Conservation (phyloP, 1,140 invertebrate species). For the Aphaenogaster rudis region DNA sequence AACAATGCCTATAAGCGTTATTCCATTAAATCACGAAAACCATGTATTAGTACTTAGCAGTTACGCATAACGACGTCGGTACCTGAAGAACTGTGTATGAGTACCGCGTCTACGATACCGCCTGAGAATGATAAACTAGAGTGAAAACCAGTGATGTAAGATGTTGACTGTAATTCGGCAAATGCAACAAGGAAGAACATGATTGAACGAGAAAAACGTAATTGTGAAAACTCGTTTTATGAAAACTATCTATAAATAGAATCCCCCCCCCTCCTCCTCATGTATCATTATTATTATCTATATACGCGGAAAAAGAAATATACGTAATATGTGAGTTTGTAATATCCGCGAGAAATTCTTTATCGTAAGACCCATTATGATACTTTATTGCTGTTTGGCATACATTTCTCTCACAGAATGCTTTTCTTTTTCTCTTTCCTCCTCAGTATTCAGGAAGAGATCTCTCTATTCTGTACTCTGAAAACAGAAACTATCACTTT, state of each 20-base stretch:
- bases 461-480: not conserved
- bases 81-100: slow-evolving; percentile 32
- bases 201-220: slow-evolving; percentile 64
- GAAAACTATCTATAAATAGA: slow-evolving; percentile 62
- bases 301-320: slow-evolving; percentile 45
- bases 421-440: slow-evolving; percentile 6
- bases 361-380: slow-evolving; percentile 46
- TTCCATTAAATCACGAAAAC: slow-evolving; percentile 70
- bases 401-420: slow-evolving; percentile 24
- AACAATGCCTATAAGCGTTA: slow-evolving; percentile 77
- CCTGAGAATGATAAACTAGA: slow-evolving; percentile 34
- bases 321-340: slow-evolving; percentile 27
- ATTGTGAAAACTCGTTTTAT: slow-evolving; percentile 42
- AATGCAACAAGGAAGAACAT: slow-evolving; percentile 75
- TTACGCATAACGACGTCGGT: slow-evolving; percentile 14
- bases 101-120: slow-evolving; percentile 25
- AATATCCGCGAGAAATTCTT: slow-evolving; percentile 39
- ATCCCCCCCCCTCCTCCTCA: not conserved
- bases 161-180: slow-evolving; percentile 20
- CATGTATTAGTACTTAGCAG: slow-evolving; percentile 52
- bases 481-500: slow-evolving; percentile 13
- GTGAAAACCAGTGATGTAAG: slow-evolving; percentile 14
- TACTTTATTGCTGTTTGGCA: slow-evolving; percentile 61
- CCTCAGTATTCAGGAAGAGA: slow-evolving; percentile 5
- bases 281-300: slow-evolving; percentile 40